These are phyloP conservation scores for Lithobates sylvaticus DNA, from an alignment of 2,797 vertebrate species.

Conservation along the genomic window DNA sequence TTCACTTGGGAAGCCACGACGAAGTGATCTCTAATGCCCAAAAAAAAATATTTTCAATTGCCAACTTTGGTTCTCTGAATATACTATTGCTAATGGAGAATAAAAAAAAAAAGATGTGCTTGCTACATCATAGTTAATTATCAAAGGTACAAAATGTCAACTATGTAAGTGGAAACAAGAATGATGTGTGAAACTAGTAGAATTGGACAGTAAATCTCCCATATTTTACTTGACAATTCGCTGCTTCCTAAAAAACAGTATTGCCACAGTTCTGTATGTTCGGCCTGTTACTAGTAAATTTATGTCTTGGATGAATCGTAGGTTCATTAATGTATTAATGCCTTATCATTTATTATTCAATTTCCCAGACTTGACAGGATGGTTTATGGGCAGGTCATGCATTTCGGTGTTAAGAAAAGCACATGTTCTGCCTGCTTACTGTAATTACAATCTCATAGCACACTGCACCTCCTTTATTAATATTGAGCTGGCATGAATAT, in stretches of 20 bases:
- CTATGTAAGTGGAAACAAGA: neutral
- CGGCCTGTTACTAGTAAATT: neutral
- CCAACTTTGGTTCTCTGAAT: neutral
- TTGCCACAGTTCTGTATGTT: neutral
- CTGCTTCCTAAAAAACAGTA: neutral
- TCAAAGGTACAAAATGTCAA: neutral
- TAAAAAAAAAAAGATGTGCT: neutral
- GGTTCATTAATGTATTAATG: conserved; percentile 26
- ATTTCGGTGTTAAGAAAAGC: neutral
- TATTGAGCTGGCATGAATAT: neutral
- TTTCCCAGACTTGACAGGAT: conserved; percentile 7
- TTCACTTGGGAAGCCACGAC: neutral
- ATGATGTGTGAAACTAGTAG: neutral
- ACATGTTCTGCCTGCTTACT: neutral
- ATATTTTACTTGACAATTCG: neutral
- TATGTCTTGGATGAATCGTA: neutral
- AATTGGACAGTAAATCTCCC: neutral
- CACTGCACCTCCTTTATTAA: neutral
- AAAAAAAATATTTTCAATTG: neutral
- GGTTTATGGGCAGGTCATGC: conserved; percentile 5
- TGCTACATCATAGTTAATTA: neutral
- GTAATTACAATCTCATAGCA: conserved; percentile 9
- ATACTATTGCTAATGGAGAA: neutral
- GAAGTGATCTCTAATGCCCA: neutral
- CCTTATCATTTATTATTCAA: conserved; percentile 22